phyloP scores from a whole-genome alignment of 2,113 vertebrate species.

The Callaeas wilsoni region DNA sequence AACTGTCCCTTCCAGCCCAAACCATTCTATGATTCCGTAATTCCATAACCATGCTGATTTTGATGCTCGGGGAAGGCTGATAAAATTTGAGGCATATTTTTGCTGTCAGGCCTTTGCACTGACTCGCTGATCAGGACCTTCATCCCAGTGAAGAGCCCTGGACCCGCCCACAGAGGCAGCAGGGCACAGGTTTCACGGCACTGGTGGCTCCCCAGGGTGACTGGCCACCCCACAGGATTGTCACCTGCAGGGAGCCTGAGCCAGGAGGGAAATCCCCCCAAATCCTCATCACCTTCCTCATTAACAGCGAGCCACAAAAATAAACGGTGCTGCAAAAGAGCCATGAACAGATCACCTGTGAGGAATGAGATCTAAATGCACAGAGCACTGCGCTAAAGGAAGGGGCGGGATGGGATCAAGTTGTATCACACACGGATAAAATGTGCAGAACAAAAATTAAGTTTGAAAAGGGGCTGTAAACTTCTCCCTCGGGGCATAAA shows the following conservation, averaged over 20 bases:
- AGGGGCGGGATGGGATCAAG: accelerated
- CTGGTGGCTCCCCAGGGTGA: not conserved
- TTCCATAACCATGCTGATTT: not conserved
- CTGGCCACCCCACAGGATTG: no score
- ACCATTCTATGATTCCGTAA: not conserved
- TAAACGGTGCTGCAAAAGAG: not conserved
- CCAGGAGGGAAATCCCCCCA: accelerated
- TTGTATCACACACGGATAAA: accelerated
- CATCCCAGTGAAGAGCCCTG: accelerated
- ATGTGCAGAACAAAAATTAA: not conserved
- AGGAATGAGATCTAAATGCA: not conserved
- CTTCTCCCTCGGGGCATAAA: not conserved
- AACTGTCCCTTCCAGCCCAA: not conserved
- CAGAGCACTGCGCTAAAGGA: not conserved
- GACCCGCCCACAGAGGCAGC: not conserved
- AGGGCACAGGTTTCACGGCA: not conserved
- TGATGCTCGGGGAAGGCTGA: not conserved
- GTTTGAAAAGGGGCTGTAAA: not conserved
- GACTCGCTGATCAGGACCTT: not conserved
- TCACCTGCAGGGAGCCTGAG: not conserved
- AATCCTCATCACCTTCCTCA: not conserved
- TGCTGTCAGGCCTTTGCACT: not conserved
- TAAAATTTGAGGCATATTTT: not conserved
- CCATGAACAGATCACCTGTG: not conserved
- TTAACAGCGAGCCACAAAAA: accelerated